Percentiles rank a stretch among this genome's conserved stretches.
These are phyloP conservation scores for Motacilla tschutschensis DNA, from an alignment of 2,113 vertebrate species.

Conservation along the genomic window DNA sequence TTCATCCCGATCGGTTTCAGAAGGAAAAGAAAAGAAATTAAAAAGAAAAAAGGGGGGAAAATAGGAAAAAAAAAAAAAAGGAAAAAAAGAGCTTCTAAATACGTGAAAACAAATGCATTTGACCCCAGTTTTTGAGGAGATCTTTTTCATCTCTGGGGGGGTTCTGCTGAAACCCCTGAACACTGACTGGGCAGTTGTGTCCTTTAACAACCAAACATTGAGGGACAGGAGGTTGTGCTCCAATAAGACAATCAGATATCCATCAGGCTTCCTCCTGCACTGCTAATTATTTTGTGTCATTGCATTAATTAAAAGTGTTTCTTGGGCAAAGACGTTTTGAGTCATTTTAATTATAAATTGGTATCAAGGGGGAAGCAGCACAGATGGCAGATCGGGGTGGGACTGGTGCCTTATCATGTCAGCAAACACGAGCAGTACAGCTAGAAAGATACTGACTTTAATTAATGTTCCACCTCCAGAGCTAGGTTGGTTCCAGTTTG, in stretches of 20 bases:
- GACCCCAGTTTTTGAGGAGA: neutral
- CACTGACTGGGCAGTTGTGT: neutral
- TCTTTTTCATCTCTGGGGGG: neutral
- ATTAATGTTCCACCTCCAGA: neutral
- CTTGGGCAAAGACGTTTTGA: neutral
- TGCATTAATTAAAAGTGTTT: constrained; percentile 39
- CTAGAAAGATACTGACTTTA: neutral
- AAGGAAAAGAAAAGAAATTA: neutral
- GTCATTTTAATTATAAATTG: constrained; percentile 21
- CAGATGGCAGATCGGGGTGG: neutral
- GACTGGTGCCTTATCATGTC: neutral
- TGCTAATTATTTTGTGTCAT: neutral
- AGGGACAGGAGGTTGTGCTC: neutral
- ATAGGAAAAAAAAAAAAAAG: accelerated
- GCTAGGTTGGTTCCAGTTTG: neutral
- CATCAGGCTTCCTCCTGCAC: neutral
- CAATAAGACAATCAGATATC: neutral
- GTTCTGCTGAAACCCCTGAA: neutral
- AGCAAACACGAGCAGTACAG: constrained; percentile 7
- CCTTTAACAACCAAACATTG: neutral
- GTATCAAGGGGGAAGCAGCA: constrained; percentile 11
- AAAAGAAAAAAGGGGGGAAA: accelerated
- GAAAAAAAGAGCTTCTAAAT: neutral
- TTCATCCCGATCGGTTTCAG: neutral
- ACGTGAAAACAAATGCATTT: neutral